Conservation (phyloP, 2,113 vertebrate genomes). For the Podarcis raffonei region DNA sequence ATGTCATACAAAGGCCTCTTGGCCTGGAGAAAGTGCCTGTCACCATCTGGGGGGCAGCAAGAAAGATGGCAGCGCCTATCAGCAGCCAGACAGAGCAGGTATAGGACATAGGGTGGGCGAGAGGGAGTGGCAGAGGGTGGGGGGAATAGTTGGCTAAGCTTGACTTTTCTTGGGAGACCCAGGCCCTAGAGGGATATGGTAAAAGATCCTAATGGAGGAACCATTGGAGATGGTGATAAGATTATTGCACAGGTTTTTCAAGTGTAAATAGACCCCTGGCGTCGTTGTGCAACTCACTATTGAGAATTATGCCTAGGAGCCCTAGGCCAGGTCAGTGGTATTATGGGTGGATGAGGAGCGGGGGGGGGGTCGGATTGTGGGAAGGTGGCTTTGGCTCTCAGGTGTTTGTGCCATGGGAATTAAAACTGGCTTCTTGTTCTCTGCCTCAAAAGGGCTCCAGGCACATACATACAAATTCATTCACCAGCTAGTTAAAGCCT, state of each 20-base stretch:
- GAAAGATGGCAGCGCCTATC: constrained; percentile 70
- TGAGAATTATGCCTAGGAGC: background rate
- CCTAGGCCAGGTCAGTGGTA: background rate
- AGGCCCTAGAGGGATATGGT: background rate
- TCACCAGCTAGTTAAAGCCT: background rate
- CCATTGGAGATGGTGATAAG: background rate
- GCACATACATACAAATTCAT: background rate
- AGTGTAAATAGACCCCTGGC: too few relatives aligned
- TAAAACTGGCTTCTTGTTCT: background rate
- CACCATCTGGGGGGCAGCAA: constrained; percentile 52
- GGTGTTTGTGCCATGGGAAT: background rate
- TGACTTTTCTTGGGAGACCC: background rate
- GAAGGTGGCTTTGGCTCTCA: background rate
- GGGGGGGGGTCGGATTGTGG: too few relatives aligned
- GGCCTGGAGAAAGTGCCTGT: constrained; percentile 33
- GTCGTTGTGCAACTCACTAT: background rate
- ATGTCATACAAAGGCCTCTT: constrained; percentile 17
- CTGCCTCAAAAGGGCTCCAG: background rate
- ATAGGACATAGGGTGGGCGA: background rate
- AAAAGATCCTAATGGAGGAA: background rate
- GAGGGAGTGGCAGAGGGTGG: background rate
- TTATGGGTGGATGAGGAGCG: background rate
- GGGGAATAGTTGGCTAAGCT: background rate
- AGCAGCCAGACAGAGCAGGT: constrained; percentile 42
- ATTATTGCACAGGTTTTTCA: background rate